Evolutionary conservation across 37 sponge, comb jelly and placozoan species (phyloP).

Genomic region (Cladorhizidae sp.): DNA sequence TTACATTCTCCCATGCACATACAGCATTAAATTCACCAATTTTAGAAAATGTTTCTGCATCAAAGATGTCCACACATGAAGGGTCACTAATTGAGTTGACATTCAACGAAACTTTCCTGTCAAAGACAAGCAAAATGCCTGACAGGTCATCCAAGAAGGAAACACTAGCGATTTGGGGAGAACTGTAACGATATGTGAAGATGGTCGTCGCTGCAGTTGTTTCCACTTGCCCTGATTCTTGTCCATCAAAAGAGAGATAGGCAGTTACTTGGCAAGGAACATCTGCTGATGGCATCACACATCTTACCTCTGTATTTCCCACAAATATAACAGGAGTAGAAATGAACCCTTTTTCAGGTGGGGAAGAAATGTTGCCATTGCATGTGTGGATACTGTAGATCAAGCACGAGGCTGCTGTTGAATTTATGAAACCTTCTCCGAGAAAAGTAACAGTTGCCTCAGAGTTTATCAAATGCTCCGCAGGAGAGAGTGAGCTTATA

Average conservation of each 20-base stretch:
- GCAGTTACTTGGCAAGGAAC: conserved; percentile 63
- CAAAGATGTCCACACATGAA: conserved; percentile 42
- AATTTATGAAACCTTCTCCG: conserved; percentile 55
- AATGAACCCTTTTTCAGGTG: background rate
- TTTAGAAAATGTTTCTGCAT: conserved; percentile 12
- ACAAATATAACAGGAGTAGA: conserved; percentile 39
- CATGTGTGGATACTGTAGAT: conserved; percentile 35
- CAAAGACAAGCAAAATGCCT: conserved; percentile 54
- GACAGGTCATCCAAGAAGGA: conserved; percentile 59
- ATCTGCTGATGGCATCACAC: conserved; percentile 64
- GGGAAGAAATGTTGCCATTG: background rate
- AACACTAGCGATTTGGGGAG: conserved; percentile 38
- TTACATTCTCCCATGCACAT: conserved; percentile 35
- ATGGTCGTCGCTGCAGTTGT: background rate
- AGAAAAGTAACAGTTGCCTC: conserved; percentile 24
- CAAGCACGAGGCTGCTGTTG: conserved; percentile 34
- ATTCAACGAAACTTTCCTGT: conserved; percentile 25
- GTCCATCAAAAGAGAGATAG: conserved; percentile 66
- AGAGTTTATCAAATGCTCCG: background rate
- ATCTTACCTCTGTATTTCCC: conserved; percentile 23
- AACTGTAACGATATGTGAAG: conserved; percentile 49
- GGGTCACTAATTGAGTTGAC: background rate
- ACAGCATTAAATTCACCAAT: conserved; percentile 43
- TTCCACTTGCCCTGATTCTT: conserved; percentile 50
- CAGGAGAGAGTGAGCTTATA: conserved; percentile 18